These are phyloP conservation scores for Zelostemma sp. DNA, from an alignment of 1,140 invertebrate genomes.

Conservation along the genomic window DNA sequence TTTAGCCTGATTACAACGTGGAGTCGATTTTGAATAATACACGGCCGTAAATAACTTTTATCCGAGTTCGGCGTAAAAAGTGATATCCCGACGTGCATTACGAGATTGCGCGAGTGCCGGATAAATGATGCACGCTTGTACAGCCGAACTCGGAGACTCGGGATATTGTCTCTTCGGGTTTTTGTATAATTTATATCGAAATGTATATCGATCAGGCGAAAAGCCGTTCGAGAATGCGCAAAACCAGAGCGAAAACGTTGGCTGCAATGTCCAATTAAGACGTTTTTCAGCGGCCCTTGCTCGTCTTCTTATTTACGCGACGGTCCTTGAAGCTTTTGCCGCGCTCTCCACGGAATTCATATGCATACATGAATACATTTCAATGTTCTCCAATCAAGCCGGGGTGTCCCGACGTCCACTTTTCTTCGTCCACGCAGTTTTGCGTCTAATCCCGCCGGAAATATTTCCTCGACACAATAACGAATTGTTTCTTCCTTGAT, in stretches of 20 bases:
- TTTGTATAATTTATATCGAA: background rate
- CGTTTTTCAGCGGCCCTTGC: background rate
- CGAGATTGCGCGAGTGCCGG: background rate
- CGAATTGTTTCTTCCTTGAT: background rate
- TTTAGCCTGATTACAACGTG: background rate
- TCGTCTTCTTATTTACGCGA: background rate
- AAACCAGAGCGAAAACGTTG: background rate
- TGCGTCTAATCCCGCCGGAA: background rate
- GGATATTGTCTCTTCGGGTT: background rate
- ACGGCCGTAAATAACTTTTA: background rate
- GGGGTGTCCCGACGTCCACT: background rate
- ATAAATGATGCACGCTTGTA: constrained; percentile 1
- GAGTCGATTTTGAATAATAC: background rate
- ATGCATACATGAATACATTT: background rate
- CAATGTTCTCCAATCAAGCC: background rate
- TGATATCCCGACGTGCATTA: background rate
- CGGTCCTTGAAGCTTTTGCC: background rate
- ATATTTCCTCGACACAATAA: background rate
- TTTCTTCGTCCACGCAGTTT: background rate
- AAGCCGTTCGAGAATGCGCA: background rate
- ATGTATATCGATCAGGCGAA: background rate
- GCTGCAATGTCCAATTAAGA: background rate
- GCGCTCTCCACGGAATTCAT: background rate
- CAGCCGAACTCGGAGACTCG: background rate
- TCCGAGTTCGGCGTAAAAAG: background rate